Base-by-base conservation (phyloP, 2,797 vertebrate genomes). In the Paratrypauchen microcephalus region DNA sequence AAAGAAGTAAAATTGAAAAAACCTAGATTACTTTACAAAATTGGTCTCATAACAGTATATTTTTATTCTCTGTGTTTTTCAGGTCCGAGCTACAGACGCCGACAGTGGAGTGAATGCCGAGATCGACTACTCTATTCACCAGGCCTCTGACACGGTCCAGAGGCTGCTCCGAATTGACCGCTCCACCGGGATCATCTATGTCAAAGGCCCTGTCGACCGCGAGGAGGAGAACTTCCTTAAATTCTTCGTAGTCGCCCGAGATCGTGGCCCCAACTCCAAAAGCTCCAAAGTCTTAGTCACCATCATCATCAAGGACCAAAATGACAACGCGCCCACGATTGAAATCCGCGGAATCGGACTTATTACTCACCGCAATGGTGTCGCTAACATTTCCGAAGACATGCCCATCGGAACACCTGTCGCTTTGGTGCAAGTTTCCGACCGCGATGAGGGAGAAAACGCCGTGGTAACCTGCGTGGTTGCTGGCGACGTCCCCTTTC, bases 371-470 rank as follows among this genome's bases (percentile, higher is more conserved):
- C 95, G 97, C 72, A 94, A 96, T 0, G 96, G 96, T 8, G 94
- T 97, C 73, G 97, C 97, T 4, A 98, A 98, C 87, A 99, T 99
- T 68, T 98, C 96, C 0, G 97, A 99, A 87, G 97, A 99, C 0
- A 97, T 97, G 90, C 94, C 96, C 0, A 93, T 97, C 1, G 95
- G 97, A 72, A 98, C 96, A 0, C 90, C 97, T 0, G 97, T 99
- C 71, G 97, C 97, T 5, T 84, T 99, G 88, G 97, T 99, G 8
- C 97, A 99, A 76, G 97, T 99, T 52, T 97, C 96, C 0, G 97
- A 99, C 77, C 93, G 94, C 30, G 97, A 99, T 1, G 97, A 98
- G 74, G 97, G 97, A 0, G 97, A 98, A 82, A 99, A 99, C 0
- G 97, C 97, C 0, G 96, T 96, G 16, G 97, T 99, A 72, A 99